Evolutionary conservation across 2,797 vertebrate genomes (phyloP), one percentile per base, ranked within the genome.

Genomic region (Mycteria americana): DNA sequence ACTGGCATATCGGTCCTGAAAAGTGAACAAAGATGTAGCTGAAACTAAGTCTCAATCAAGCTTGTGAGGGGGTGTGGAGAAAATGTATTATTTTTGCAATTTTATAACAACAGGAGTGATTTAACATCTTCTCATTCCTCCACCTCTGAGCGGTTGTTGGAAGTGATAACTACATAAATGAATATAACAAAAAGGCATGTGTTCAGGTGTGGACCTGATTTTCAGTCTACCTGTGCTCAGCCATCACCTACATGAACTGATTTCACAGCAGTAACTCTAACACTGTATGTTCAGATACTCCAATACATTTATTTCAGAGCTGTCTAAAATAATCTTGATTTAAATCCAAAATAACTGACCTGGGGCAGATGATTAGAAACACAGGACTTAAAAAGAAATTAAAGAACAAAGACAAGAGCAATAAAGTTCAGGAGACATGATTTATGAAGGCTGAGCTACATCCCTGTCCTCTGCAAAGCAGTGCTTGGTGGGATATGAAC

Each of bases 301-400:
- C 25, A 35, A 48, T 6, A 11, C 11, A 33, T 72, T 86, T 70
- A 46, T 85, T 94, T 79, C 45, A 39, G 54, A 65, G 67, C 48
- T 82, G 54, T 56, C 70, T 82, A 89, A 88, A 94, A 56, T 48
- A 85, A 89, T 85, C 72, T 89, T 54, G 33, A 67, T 85, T 80
- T 67, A 76, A 85, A 82, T 37, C 60, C 45, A 53, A 41, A 95
- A 70, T 18, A 68, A 48, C 21, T 50, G 68, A 77, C 41, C 68
- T 31, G 22, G n/a, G 75, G 33, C 16, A 64, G 60, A 80, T 0
- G 6, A 48, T 53, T 46, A 60, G 68, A 90, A 83, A 60, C 60
- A 54, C 13, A 43, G n/a, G n/a, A 45, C 31, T 68, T 56, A n/a
- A 70, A 88, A 93, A 78, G 75, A 85, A 91, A 95, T 60, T 33